These are phyloP conservation scores for Micropoecilia bifurca DNA, from an alignment of 2,797 vertebrate genomes.

Conservation along the genomic window DNA sequence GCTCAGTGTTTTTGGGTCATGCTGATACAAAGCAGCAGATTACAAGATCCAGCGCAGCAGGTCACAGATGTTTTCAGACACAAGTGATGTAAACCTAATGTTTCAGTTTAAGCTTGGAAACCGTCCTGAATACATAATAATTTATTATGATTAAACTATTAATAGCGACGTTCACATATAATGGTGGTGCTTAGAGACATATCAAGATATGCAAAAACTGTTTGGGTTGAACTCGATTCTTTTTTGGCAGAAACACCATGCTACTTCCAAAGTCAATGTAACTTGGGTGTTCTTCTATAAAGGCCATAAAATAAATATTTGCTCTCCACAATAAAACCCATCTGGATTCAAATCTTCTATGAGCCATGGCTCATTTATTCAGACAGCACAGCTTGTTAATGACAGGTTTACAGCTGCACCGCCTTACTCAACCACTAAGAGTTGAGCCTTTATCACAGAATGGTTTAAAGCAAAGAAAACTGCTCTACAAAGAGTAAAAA, in stretches of 20 bases:
- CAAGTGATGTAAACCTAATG: constrained; percentile 35
- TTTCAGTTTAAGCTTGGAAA: constrained; percentile 29
- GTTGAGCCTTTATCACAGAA: constrained; percentile 21
- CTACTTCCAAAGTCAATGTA: not conserved
- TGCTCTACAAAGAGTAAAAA: constrained; percentile 19
- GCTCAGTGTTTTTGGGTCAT: constrained; percentile 51
- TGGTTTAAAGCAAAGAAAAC: constrained; percentile 24
- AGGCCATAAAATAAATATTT: constrained; percentile 36
- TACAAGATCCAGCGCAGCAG: constrained; percentile 56
- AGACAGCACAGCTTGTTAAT: constrained; percentile 29
- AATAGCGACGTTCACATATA: not conserved
- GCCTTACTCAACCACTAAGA: constrained; percentile 19
- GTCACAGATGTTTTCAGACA: constrained; percentile 44
- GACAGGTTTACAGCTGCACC: constrained; percentile 37
- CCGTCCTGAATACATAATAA: not conserved
- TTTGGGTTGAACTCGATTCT: not conserved
- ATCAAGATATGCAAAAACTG: not conserved
- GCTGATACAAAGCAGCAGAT: constrained; percentile 61
- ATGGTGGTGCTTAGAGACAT: not conserved
- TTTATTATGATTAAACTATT: constrained; percentile 2
- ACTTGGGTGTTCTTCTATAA: not conserved
- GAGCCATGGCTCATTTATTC: constrained; percentile 28
- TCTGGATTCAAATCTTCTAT: constrained; percentile 6
- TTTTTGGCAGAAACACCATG: not conserved
- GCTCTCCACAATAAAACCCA: constrained; percentile 16